Base-by-base conservation (phyloP, 2,888 invertebrate genomes). In the Sthenelais limicola region DNA sequence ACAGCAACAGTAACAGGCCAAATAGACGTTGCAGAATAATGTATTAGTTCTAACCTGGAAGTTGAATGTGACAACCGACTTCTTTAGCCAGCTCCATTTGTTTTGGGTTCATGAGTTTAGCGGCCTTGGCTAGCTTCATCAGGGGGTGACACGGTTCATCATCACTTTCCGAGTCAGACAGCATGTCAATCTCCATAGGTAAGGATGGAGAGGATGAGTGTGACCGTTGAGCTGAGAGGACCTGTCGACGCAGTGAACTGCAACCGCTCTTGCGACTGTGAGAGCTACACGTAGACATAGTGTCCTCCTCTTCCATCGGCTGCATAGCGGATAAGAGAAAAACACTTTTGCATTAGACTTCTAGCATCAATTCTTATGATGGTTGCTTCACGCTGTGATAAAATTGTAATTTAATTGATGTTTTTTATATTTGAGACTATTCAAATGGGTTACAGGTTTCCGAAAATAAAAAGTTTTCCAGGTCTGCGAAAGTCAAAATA, bases 41-140 rank as follows among this genome's bases (percentile, higher is more conserved):
- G 9, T 43, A 43, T 9, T 43, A 43, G 18, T 26, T 54, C 75
- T 71, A 54, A 86, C 88, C 88, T 74, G 88, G 88, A 43, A 88
- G 76, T 35, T 83, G 81, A n/a, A 83, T 82, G 24, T 83, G 84
- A 74, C 87, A 86, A 7, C 82, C 82, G 89, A 96, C 91, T 82
- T 95, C 94, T 62, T 91, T 89, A 0, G 97, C 96, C 81, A 97
- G 88, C 82, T 94, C 93, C 88, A 97, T 97, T 88, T 97, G 95
- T 80, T 91, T 91, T 0, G 97, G 97, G 89, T 97, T 97, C 88
- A 94, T 91, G 74, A 93, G 90, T 79, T 92, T 92, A 1, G 96
- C 96, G 0, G 94, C 95, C 81, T 93, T 91, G 68, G 95, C 93
- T 24, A 97, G 89, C 52, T 93, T 90, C 82, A 94, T 93, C 86